Conservation (phyloP, 2,113 vertebrate genomes). For the Hippotragus niger region DNA sequence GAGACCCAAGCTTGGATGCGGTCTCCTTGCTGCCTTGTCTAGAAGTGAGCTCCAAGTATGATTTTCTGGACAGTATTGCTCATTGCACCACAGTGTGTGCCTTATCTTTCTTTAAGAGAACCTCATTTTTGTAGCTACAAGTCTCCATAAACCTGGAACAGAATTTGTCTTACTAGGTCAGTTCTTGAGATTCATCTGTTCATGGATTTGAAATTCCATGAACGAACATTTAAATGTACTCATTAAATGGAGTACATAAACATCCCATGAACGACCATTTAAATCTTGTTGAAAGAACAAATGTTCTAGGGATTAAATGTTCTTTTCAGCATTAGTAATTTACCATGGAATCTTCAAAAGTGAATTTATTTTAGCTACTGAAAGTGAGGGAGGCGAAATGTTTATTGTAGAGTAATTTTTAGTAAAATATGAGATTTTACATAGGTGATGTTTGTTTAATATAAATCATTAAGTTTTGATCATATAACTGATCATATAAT, state of each 20-base stretch:
- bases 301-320: not conserved
- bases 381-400: not conserved
- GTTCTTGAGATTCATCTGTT: not conserved
- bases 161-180: not conserved
- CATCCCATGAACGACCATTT: not conserved
- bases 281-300: slow-evolving; percentile 5
- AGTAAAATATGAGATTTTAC: not conserved
- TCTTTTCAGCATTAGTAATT: not conserved
- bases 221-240: not conserved
- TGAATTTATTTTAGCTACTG: not conserved
- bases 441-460: not conserved
- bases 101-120: not conserved
- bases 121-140: not conserved
- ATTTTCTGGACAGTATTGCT: not conserved
- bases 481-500: not conserved
- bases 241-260: not conserved
- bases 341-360: not conserved
- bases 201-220: not conserved
- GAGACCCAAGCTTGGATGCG: not conserved
- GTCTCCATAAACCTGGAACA: not conserved
- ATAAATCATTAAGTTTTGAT: not conserved
- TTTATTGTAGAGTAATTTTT: not conserved
- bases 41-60: not conserved
- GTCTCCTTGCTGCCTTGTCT: not conserved
- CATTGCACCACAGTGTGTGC: not conserved